Percentiles rank a stretch among this genome's conserved stretches.
Evolutionary conservation across 2,797 vertebrate genomes (phyloP).

Genomic region (Leuciscus waleckii): DNA sequence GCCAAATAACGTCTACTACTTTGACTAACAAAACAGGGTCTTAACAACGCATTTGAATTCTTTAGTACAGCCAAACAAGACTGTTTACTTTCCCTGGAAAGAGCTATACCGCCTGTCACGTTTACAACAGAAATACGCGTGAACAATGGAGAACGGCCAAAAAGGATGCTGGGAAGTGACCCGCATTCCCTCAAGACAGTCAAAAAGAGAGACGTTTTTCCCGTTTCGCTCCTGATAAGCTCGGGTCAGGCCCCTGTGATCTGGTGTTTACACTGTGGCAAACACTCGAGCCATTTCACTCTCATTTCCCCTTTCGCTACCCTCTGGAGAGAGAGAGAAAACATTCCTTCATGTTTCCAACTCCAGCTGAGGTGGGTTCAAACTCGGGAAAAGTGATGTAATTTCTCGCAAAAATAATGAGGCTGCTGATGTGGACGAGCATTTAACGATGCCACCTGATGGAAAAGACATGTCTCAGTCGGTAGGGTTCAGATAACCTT

Average conservation of each 20-base stretch:
- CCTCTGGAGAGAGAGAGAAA: conserved; percentile 49
- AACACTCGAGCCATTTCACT: conserved; percentile 79
- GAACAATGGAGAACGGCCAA: conserved; percentile 69
- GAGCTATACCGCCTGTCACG: conserved; percentile 77
- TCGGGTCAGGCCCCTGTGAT: conserved; percentile 70
- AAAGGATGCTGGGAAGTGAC: conserved; percentile 72
- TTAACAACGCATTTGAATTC: conserved; percentile 73
- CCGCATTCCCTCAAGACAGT: conserved; percentile 68
- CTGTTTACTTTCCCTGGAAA: conserved; percentile 75
- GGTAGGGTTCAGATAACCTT: conserved; percentile 33
- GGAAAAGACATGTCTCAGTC: conserved; percentile 62
- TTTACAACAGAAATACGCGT: conserved; percentile 76
- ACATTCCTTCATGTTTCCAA: conserved; percentile 58
- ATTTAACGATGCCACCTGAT: conserved; percentile 75
- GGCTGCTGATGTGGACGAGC: conserved; percentile 70
- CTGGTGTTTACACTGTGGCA: conserved; percentile 77
- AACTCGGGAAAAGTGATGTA: conserved; percentile 76
- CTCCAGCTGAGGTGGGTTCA: conserved; percentile 71
- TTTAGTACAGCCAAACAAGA: conserved; percentile 55
- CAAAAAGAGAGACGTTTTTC: conserved; percentile 63
- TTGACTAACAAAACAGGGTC: conserved; percentile 35
- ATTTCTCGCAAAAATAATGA: conserved; percentile 72
- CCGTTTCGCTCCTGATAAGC: conserved; percentile 74
- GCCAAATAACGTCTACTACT: conserved; percentile 15
- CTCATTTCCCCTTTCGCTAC: conserved; percentile 59